These are phyloP conservation scores for Sus cebifrons DNA, from an alignment of 2,797 vertebrate genomes.

Conservation along the genomic window DNA sequence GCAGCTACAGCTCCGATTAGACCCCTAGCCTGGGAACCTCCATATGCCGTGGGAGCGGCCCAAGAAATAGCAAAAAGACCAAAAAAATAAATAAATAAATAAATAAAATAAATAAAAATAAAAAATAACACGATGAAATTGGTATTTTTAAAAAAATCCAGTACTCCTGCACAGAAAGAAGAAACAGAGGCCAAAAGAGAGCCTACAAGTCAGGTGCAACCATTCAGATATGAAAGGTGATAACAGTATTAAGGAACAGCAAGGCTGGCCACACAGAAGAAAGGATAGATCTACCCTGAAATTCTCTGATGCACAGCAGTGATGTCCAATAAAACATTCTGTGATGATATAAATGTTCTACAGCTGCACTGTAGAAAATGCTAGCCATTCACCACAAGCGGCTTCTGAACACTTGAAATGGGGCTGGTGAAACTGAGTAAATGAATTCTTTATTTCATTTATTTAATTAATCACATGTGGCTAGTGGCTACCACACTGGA, in stretches of 20 bases:
- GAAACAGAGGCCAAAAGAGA: background rate
- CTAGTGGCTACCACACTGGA: background rate
- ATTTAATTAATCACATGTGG: background rate
- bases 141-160: background rate
- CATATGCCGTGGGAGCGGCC: no score
- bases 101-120: background rate
- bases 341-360: background rate
- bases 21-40: no score
- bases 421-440: background rate
- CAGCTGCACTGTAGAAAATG: background rate
- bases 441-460: conserved; percentile 6
- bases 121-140: background rate
- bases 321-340: background rate
- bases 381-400: background rate
- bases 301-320: background rate
- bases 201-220: background rate
- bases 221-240: background rate
- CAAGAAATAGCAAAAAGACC: no score
- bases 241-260: background rate
- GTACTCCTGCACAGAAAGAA: background rate
- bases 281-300: background rate
- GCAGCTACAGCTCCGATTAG: no score
- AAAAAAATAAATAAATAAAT: no score
- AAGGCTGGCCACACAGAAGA: background rate
- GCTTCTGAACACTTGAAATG: background rate